These are phyloP conservation scores for Torymus texanus DNA, from an alignment of 2,888 invertebrate species.

Conservation along the genomic window DNA sequence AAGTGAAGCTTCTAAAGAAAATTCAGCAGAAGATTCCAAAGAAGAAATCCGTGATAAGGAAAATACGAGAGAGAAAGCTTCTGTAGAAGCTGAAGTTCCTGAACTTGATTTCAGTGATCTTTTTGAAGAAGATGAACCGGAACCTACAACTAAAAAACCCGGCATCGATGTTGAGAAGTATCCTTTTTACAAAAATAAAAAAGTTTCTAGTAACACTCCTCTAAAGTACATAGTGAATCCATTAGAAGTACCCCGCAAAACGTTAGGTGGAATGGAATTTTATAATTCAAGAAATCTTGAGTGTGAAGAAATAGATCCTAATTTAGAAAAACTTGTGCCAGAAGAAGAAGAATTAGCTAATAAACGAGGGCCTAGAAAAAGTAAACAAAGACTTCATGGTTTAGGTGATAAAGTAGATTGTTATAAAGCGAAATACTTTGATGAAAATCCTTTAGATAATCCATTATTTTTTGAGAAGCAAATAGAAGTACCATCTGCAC, in stretches of 20 bases:
- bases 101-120: constrained; percentile 63
- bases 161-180: constrained; percentile 76
- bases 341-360: constrained; percentile 66
- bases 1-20: constrained; percentile 59
- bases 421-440: constrained; percentile 85
- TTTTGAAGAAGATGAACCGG: constrained; percentile 59
- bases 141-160: constrained; percentile 48
- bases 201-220: constrained; percentile 78
- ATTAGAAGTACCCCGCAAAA: constrained; percentile 80
- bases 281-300: constrained; percentile 79
- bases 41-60: constrained; percentile 60
- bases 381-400: constrained; percentile 77
- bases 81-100: constrained; percentile 66
- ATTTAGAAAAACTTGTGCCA: constrained; percentile 67
- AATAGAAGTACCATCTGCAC: constrained; percentile 65
- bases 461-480: constrained; percentile 79
- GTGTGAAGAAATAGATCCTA: constrained; percentile 72
- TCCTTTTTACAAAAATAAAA: constrained; percentile 80
- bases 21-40: constrained; percentile 58
- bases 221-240: constrained; percentile 82
- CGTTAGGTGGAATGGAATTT: constrained; percentile 82
- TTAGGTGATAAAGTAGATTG: constrained; percentile 86
- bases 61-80: constrained; percentile 60
- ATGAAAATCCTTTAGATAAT: constrained; percentile 84
- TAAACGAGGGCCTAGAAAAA: constrained; percentile 63